phyloP scores from a whole-genome alignment of 2,113 vertebrate genomes.

The Aphelocoma coerulescens region DNA sequence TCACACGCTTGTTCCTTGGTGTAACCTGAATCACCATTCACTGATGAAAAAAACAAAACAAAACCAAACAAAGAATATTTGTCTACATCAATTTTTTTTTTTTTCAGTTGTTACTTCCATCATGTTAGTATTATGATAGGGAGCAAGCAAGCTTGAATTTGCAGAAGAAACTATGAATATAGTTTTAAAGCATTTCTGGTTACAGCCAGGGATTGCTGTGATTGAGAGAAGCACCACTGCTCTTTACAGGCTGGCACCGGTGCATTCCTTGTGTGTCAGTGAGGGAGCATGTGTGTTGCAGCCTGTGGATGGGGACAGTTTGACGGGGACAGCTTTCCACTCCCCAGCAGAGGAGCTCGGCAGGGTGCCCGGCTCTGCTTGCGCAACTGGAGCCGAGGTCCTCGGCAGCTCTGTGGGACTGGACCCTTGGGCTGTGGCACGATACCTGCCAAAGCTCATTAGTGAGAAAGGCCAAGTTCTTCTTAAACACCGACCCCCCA shows the following conservation, averaged over 20 bases:
- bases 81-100: background rate
- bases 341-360: background rate
- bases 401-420: accelerated
- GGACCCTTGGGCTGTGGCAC: background rate
- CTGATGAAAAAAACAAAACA: background rate
- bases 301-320: accelerated
- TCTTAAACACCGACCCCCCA: background rate
- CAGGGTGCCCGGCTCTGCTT: background rate
- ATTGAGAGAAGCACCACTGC: background rate
- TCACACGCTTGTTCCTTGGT: background rate
- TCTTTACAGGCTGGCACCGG: background rate
- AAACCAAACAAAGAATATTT: background rate
- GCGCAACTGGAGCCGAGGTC: background rate
- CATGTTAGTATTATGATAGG: background rate
- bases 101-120: background rate
- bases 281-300: accelerated
- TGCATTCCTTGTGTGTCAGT: accelerated
- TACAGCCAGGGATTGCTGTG: accelerated
- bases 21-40: background rate
- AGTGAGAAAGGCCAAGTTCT: background rate
- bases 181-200: background rate
- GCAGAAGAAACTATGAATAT: background rate
- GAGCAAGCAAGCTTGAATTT: background rate
- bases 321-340: background rate
- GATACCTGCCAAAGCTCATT: background rate